Conservation (phyloP, 2,888 invertebrate genomes). For the Tubiluchus corallicola region DNA sequence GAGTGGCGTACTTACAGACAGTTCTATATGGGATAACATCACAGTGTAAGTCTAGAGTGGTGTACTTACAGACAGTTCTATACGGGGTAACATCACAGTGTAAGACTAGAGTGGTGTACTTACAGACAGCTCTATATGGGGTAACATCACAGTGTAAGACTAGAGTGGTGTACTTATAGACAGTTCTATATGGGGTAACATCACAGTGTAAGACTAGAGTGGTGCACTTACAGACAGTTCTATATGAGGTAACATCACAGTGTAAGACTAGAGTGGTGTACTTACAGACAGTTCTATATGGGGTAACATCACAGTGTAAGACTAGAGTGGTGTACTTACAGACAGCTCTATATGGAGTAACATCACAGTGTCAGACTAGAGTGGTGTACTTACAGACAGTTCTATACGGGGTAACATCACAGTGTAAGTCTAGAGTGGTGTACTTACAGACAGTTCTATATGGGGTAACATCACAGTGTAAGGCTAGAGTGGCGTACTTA, state of each 20-base stretch:
- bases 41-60: neutral
- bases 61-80: conserved; percentile 20
- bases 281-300: conserved; percentile 22
- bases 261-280: neutral
- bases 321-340: conserved; percentile 30
- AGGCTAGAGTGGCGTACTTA: conserved; percentile 12
- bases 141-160: conserved; percentile 24
- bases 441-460: conserved; percentile 22
- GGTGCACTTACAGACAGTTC: too few species aligned
- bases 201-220: conserved; percentile 30
- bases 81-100: conserved; percentile 27
- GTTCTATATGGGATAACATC: too few species aligned
- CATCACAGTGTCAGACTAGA: too few species aligned
- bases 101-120: conserved; percentile 24
- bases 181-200: conserved; percentile 22
- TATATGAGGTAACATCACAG: too few species aligned
- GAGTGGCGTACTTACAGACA: too few species aligned
- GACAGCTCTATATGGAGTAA: too few species aligned
- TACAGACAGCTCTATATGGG: conserved; percentile 22
- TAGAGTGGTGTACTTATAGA: conserved; percentile 16
- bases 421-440: neutral
- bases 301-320: conserved; percentile 27
- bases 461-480: conserved; percentile 25
- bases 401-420: too few species aligned
- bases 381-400: too few species aligned